Conservation (phyloP, 2,113 vertebrate species). For the Strix uralensis region DNA sequence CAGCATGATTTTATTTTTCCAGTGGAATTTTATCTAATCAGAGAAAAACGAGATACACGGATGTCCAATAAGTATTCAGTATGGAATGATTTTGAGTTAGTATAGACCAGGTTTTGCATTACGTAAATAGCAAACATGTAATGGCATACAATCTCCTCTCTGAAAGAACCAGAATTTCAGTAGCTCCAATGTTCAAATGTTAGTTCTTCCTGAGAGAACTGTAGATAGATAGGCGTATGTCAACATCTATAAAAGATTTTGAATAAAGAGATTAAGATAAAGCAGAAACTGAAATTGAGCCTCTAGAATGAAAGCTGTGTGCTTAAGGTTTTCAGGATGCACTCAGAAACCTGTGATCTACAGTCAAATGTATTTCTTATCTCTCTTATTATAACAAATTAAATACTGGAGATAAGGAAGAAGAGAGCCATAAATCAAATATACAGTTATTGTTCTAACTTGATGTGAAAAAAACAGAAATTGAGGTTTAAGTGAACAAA, state of each 20-base stretch:
- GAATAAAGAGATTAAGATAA: slow-evolving; percentile 21
- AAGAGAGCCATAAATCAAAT: neutral
- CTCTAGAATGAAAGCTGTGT: slow-evolving; percentile 14
- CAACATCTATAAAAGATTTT: neutral
- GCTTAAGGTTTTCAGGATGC: neutral
- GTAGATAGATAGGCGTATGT: neutral
- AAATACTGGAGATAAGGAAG: slow-evolving; percentile 11
- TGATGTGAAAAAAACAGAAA: neutral
- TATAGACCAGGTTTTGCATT: neutral
- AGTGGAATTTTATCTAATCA: neutral
- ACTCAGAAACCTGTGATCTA: slow-evolving; percentile 4
- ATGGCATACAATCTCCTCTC: neutral
- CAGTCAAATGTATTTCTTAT: neutral
- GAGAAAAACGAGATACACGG: neutral
- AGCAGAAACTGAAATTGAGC: neutral
- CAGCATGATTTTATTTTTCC: neutral
- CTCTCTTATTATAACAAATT: neutral
- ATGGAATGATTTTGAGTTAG: neutral
- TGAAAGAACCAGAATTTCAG: neutral
- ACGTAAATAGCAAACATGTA: neutral
- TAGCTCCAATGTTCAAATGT: neutral
- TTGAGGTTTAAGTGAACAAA: neutral
- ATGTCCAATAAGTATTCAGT: neutral
- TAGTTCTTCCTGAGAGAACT: neutral
- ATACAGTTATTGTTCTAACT: neutral